phyloP scores from a whole-genome alignment of 2,113 vertebrate species.

The Octodon degus region DNA sequence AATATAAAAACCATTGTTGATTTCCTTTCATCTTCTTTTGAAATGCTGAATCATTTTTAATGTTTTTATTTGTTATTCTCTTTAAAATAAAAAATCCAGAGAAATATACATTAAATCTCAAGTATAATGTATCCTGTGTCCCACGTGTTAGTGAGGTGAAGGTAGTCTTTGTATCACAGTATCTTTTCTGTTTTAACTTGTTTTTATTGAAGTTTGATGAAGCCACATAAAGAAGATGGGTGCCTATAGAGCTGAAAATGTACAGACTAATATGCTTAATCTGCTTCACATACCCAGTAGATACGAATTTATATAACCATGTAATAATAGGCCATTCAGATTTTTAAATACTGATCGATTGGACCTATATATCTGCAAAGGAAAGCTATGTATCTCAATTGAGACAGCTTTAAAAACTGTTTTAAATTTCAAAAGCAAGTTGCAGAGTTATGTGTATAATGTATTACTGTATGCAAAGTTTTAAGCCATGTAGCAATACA shows the following conservation, averaged over 20 bases:
- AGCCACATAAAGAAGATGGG: background rate
- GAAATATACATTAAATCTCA: slow-evolving; percentile 28
- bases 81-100: too few relatives aligned
- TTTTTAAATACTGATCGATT: slow-evolving; percentile 47
- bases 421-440: slow-evolving; percentile 53
- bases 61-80: too few relatives aligned
- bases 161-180: background rate
- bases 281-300: background rate
- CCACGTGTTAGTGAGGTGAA: background rate
- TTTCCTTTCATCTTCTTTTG: too few relatives aligned
- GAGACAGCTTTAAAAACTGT: slow-evolving; percentile 26
- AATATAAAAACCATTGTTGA: too few relatives aligned
- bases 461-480: slow-evolving; percentile 5
- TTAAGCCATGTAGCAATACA: background rate
- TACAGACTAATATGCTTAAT: background rate
- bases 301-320: slow-evolving; percentile 8
- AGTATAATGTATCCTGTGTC: background rate
- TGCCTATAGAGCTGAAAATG: slow-evolving; percentile 19
- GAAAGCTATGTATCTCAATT: background rate
- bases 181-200: slow-evolving; percentile 33
- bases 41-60: too few relatives aligned
- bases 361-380: background rate
- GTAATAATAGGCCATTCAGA: background rate
- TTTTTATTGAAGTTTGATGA: background rate
- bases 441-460: background rate